A percentile compares a stretch with the other conserved stretches of the same genome.
Conservation (phyloP, 2,888 invertebrate species). For the Epiblema foenella region DNA sequence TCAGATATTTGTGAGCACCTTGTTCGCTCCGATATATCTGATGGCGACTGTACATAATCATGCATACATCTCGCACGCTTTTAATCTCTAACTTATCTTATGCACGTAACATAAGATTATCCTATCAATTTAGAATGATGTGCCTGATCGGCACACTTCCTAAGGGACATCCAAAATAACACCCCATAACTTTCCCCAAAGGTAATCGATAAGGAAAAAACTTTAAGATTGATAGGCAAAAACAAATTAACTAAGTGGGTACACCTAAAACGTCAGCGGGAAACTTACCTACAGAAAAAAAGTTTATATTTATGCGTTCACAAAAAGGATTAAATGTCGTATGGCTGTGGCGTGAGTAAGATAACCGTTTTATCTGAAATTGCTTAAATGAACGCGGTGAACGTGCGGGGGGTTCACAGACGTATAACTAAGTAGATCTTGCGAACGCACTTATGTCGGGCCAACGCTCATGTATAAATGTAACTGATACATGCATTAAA, state of each 20-base stretch:
- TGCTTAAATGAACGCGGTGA: constrained; percentile 71
- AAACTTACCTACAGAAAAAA: constrained; percentile 39
- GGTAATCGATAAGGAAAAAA: constrained; percentile 36
- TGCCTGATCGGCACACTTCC: not conserved
- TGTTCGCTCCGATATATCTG: too few species aligned
- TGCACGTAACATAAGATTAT: too few species aligned
- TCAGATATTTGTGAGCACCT: too few species aligned
- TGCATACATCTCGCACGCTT: too few species aligned
- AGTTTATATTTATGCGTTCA: constrained; percentile 38
- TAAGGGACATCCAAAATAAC: not conserved
- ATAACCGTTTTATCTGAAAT: constrained; percentile 73
- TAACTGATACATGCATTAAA: not conserved
- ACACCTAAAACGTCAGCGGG: constrained; percentile 36
- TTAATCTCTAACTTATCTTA: too few species aligned
- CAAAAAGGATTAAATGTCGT: constrained; percentile 41
- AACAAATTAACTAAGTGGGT: constrained; percentile 36
- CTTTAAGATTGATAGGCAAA: constrained; percentile 37
- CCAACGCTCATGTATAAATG: not conserved
- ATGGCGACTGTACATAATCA: too few species aligned
- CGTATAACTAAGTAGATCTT: not conserved
- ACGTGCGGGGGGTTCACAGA: constrained; percentile 46
- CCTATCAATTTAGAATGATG: too few species aligned
- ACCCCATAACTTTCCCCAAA: constrained; percentile 23
- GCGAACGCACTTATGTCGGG: not conserved
- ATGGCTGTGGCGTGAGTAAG: constrained; percentile 58